Conservation (phyloP, 2,113 vertebrate species). For the Solea senegalensis region DNA sequence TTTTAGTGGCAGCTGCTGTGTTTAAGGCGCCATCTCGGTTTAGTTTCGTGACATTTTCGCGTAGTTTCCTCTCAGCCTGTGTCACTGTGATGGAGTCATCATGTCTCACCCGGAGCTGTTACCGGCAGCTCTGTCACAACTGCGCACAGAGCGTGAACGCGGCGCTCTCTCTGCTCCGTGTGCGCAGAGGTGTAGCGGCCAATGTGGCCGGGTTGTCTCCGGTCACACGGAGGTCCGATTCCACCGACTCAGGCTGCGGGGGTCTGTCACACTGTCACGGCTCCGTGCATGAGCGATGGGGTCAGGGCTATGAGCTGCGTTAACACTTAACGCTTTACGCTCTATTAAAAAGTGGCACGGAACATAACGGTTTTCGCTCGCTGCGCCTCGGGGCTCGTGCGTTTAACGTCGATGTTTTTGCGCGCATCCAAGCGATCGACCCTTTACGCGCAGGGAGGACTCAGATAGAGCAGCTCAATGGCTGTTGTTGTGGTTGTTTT, state of each 20-base stretch:
- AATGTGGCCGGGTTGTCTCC: no score
- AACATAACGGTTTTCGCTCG: neutral
- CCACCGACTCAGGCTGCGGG: neutral
- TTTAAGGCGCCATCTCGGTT: neutral
- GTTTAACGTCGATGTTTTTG: neutral
- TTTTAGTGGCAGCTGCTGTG: neutral
- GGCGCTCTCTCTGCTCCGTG: no score
- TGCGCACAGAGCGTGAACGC: no score
- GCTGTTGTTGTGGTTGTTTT: no score
- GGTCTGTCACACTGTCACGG: neutral
- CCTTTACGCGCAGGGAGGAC: constrained; percentile 28
- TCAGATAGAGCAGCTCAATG: neutral
- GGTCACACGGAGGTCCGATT: neutral
- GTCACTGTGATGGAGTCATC: no score
- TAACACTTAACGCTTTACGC: neutral
- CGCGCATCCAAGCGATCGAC: neutral
- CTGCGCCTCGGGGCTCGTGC: neutral
- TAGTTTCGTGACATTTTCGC: neutral
- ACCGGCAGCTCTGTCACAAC: no score
- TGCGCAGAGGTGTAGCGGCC: no score
- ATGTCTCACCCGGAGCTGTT: no score
- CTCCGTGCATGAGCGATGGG: neutral
- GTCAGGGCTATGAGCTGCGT: neutral
- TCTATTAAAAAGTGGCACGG: neutral
- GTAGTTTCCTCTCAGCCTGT: neutral